Base-by-base conservation (phyloP, 2,888 invertebrate genomes). In the Apodemia zela region DNA sequence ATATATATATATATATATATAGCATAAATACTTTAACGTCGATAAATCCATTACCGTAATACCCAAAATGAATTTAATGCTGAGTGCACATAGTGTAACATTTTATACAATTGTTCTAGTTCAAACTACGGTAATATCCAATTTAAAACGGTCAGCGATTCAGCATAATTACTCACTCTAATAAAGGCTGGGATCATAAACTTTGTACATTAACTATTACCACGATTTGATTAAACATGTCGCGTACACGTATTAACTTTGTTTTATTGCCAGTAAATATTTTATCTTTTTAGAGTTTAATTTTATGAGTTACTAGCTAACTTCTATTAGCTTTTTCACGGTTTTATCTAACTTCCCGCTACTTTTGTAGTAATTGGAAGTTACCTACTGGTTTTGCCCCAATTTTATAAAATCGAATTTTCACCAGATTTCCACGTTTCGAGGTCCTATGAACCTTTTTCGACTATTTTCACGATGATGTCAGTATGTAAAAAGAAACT, bases 151-250 rank as follows among this genome's bases (percentile, higher is more conserved):
- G 54, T 54, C 54, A 54, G 54, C 54, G 15, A 54, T 54, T 54
- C 25, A 21, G 6, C 54, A 54, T 54, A 54, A 54, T 54, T 54
- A 54, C 54, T 54, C 54, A 54, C 54, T 54, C 54, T 54, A 54
- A 54, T 54, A 54, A 54, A 25, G 21, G 21, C 54, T 21, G 25
- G 54, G 54, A 54, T 54, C 54, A 54, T 54, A 54, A 54, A 54
- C 54, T 54, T 54, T 54, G 54, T 6, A 54, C 54, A 54, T 54
- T 54, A 54, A 54, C 54, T 54, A 54, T 54, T 54, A 54, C 54
- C 51, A 21, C 51, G 51, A 51, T 51, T 51, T 18, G 51, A 51
- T 51, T 21, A 51, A 51, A 51, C 51, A 51, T 51, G 51, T 51
- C 51, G 18, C 51, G 21, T 18, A 51, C 21, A 10, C 17, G 13